phyloP scores from a whole-genome alignment of 2,888 invertebrate genomes.

The Chrysolina americana region DNA sequence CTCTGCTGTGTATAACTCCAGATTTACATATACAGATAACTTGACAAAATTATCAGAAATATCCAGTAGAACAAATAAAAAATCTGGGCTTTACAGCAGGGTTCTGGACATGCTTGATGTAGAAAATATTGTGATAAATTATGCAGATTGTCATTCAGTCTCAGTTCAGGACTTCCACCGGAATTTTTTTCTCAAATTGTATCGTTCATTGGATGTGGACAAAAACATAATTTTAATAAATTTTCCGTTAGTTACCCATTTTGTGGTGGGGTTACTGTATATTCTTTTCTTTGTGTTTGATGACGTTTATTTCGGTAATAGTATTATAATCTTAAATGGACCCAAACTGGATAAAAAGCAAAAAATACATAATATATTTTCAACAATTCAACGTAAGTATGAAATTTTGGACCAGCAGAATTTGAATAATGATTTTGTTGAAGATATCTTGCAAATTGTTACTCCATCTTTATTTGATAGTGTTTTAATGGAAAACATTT shows the following conservation, averaged over 20 bases:
- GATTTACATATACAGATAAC: conserved; percentile 68
- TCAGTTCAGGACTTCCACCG: conserved; percentile 58
- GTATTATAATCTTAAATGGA: conserved; percentile 50
- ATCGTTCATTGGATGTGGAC: conserved; percentile 39
- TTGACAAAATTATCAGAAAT: conserved; percentile 43
- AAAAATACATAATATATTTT: conserved; percentile 43
- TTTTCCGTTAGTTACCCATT: conserved; percentile 63
- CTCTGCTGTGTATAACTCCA: conserved; percentile 73
- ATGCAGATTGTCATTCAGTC: conserved; percentile 53
- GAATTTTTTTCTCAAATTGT: conserved; percentile 53
- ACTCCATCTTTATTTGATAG: conserved; percentile 47
- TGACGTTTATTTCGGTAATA: conserved; percentile 55
- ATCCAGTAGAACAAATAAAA: conserved; percentile 25
- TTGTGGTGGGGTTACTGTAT: conserved; percentile 63
- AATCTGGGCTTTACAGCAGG: conserved; percentile 47
- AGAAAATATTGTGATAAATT: conserved; percentile 53
- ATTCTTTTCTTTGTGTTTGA: conserved; percentile 59
- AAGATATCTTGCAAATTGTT: conserved; percentile 57
- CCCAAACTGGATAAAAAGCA: conserved; percentile 24
- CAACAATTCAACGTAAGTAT: conserved; percentile 45
- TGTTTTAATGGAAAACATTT: conserved; percentile 41
- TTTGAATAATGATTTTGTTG: conserved; percentile 34
- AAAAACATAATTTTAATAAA: conserved; percentile 61
- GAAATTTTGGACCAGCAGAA: conserved; percentile 24
- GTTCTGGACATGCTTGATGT: conserved; percentile 41